Base-by-base conservation (phyloP, 2,797 vertebrate genomes). In the Etheostoma perlongum region DNA sequence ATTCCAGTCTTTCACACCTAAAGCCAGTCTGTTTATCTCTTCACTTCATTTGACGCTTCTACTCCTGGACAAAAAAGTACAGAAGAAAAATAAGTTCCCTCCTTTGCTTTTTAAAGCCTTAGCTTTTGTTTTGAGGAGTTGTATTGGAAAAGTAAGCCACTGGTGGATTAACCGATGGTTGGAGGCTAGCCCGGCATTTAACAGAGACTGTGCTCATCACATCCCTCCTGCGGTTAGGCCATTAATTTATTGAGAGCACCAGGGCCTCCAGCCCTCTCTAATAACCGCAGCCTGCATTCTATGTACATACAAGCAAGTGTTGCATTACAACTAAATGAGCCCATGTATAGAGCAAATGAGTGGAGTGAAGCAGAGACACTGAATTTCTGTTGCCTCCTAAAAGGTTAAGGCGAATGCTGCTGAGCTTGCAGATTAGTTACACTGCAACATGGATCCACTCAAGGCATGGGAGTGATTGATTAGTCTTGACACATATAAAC, bases 201-300 rank as follows among this genome's bases (percentile, higher is more conserved):
- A 83, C 91, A 86, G 81, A 63, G 46, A 48, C 81, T 55, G 61
- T 79, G 82, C 78, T 87, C 82, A 82, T 91, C 89, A 85, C 86
- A 81, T 85, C 88, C 68, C 89, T 90, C 90, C 88, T 82, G 87
- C 87, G 88, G 90, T 59, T 71, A 68, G 85, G 87, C 91, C 89
- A 89, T 94, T 92, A 71, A 91, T 94, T 91, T 89, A 89, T 70
- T 74, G 76, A 69, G 71, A 90, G 81, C 87, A 84, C 65, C 25
- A 44, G 80, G 77, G 70, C 87, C 79, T 92, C 84, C 86, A 88
- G 73, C 79, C 84, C 85, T 79, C 76, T 82, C 83, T 86, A 91
- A 93, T 91, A 90, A 88, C 82, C 71, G 60, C 83, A 76, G 74
- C 81, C 80, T 80, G 70, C 77, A 65, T 58, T 67, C 48, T 48